These are phyloP conservation scores for Laodelphax striatellus DNA, from an alignment of 1,140 invertebrate species.

Conservation along the genomic window DNA sequence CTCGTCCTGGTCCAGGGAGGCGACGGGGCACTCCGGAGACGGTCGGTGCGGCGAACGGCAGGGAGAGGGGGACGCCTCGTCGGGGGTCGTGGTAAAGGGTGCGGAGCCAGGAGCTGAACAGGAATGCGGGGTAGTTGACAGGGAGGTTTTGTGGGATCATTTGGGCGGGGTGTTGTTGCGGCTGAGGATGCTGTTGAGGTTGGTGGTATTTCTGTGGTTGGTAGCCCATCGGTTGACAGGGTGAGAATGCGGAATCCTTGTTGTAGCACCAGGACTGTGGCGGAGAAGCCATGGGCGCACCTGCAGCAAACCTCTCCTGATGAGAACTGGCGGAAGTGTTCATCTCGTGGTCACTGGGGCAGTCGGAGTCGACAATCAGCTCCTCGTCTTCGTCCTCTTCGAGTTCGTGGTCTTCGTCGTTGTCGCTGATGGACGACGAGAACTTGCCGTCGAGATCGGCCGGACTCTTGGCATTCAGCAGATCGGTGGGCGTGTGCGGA, in stretches of 20 bases:
- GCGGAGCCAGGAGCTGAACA: constrained; percentile 20
- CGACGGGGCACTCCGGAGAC: not conserved
- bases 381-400: constrained; percentile 12
- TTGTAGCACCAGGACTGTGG: constrained; percentile 3
- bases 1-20: constrained; percentile 4
- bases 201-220: not conserved
- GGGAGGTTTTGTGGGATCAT: constrained; percentile 7
- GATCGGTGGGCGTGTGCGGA: constrained; percentile 23
- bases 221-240: not conserved
- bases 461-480: constrained; percentile 10
- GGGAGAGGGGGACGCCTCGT: constrained; percentile 6
- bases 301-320: not conserved
- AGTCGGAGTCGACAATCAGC: constrained; percentile 15
- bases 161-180: not conserved
- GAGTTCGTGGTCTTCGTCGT: not conserved
- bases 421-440: constrained; percentile 17
- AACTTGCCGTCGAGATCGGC: not conserved
- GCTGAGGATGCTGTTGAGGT: not conserved
- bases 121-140: constrained; percentile 12
- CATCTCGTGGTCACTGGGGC: constrained; percentile 6
- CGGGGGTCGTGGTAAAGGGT: constrained; percentile 15
- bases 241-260: constrained; percentile 13
- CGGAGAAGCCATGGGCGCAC: not conserved
- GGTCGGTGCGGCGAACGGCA: not conserved
- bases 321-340: not conserved